A percentile compares a stretch with the other conserved stretches of the same genome.
phyloP scores from a whole-genome alignment of 2,113 vertebrate species.

The Micromys minutus region DNA sequence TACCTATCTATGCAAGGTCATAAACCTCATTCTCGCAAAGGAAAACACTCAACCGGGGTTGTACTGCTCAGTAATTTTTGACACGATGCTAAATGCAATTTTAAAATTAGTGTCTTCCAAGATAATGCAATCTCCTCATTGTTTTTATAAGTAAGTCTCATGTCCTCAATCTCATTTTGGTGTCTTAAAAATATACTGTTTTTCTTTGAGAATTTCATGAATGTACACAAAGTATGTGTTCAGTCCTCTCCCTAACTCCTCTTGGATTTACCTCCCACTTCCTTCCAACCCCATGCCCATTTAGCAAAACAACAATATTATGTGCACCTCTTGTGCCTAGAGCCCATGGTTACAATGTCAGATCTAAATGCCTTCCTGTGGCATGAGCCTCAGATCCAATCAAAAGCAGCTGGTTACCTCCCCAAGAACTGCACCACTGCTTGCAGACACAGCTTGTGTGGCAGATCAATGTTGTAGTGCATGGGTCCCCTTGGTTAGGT shows the following conservation, averaged over 20 bases:
- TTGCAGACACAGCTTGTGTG: not conserved
- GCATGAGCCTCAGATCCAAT: not conserved
- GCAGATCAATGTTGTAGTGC: not conserved
- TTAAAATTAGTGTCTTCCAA: slow-evolving; percentile 75
- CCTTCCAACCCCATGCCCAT: slow-evolving; percentile 45
- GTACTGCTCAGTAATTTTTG: slow-evolving; percentile 15
- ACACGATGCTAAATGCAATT: slow-evolving; percentile 62
- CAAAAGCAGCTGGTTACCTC: not conserved
- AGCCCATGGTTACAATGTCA: not conserved
- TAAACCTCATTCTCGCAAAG: not conserved
- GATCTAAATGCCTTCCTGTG: not conserved
- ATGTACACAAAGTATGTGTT: not conserved
- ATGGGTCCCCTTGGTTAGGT: too few relatives aligned
- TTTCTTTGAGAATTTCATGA: not conserved
- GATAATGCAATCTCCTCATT: slow-evolving; percentile 74
- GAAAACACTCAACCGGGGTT: slow-evolving; percentile 45
- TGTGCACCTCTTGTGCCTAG: not conserved
- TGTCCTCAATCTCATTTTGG: slow-evolving; percentile 14
- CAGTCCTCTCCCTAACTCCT: not conserved
- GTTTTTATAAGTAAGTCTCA: slow-evolving; percentile 64
- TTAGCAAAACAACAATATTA: too few relatives aligned
- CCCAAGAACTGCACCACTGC: not conserved
- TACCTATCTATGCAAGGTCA: not conserved
- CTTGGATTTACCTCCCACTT: not conserved
- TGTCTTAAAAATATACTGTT: not conserved